phyloP scores from a whole-genome alignment of 2,113 vertebrate genomes.

The Pseudonaja textilis region DNA sequence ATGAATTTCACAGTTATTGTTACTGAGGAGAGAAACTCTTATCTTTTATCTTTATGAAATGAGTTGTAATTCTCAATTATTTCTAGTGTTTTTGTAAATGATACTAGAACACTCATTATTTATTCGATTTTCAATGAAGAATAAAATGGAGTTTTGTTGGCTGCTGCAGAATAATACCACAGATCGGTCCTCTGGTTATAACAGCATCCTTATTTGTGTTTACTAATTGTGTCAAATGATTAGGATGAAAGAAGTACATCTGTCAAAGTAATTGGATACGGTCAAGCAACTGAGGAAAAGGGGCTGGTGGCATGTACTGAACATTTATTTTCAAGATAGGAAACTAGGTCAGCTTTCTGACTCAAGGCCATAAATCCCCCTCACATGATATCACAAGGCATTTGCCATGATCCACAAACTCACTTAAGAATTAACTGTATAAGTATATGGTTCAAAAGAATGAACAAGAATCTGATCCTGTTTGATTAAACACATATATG shows the following conservation, averaged over 20 bases:
- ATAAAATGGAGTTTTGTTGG: constrained; percentile 1
- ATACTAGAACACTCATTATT: background rate
- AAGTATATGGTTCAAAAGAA: background rate
- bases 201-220: constrained; percentile 50
- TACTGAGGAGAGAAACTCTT: background rate
- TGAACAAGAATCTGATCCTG: background rate
- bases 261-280: constrained; percentile 38
- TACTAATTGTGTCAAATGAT: constrained; percentile 46
- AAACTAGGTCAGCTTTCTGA: constrained; percentile 40
- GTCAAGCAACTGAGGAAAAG: constrained; percentile 32
- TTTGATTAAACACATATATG: background rate
- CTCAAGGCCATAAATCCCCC: constrained; percentile 26
- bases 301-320: background rate
- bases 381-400: background rate
- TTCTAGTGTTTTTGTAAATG: background rate
- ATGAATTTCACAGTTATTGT: background rate
- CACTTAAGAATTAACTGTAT: background rate
- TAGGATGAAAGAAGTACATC: constrained; percentile 36
- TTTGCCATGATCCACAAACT: fast-evolving
- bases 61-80: background rate
- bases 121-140: constrained; percentile 16
- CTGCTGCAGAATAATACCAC: constrained; percentile 34
- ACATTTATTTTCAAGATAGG: background rate
- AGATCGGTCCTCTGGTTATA: constrained; percentile 44
- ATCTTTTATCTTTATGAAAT: background rate